Evolutionary conservation across 2,888 invertebrate genomes (phyloP), one percentile per base, ranked within the genome.

Genomic region (Hydroisotoma schaefferi): DNA sequence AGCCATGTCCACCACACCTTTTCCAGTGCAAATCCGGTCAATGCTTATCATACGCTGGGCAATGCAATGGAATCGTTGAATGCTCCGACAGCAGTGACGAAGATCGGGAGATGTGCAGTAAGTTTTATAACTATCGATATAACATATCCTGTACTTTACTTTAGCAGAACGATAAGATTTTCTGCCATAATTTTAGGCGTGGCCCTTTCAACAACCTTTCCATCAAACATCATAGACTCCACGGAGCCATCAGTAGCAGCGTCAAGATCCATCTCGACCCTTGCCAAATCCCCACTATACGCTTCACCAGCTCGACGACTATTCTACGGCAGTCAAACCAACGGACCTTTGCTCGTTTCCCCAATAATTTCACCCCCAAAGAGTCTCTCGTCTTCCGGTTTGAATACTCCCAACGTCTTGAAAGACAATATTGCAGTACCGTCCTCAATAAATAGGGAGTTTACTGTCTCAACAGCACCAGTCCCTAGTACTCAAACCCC

Each of bases 51-150:
- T 62, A 62, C 25, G 44, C 62, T 15, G 49, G 54, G 12, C 54
- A 62, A 26, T 62, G 62, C 28, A 62, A 62, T 33, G 55, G 58
- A 20, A 62, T 58, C n/a, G 46, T 62, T n/a, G 62, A 62, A 25
- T 62, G 62, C 26, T 44, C 38, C 20, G 59, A 63, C 48, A 52
- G 33, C 1, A 56, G 56, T 18, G 65, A 65, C 26, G 65, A 65
- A 43, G 62, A 62, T 18, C 47, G 53, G 23, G 61, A 61, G 28
- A 56, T 65, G 57, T 65, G 65, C 38, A 56, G 62, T 55, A 58
- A 44, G 51, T 54, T 40, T n/a, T n/a, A n/a, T n/a, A n/a, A n/a
- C n/a, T n/a, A n/a, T n/a, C n/a, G n/a, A n/a, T n/a, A 28, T 15
- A 25, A 37, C 29, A 27, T 10, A 48, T 10, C 10, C 25, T 26